Evolutionary conservation across 2,797 vertebrate genomes (phyloP).

Genomic region (Myotis vivesi): DNA sequence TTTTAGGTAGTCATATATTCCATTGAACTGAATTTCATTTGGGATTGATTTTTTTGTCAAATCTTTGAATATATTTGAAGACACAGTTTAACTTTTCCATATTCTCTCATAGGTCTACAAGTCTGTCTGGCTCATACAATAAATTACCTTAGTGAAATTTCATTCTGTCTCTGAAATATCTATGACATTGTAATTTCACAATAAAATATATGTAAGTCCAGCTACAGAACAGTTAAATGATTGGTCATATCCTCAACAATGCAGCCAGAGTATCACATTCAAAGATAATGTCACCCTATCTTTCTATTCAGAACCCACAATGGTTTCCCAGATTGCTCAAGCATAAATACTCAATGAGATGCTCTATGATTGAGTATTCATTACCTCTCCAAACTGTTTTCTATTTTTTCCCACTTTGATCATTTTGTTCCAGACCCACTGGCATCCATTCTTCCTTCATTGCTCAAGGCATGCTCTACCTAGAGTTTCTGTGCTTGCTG

Average conservation of each 20-base stretch:
- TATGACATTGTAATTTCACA: background rate
- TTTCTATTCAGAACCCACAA: background rate
- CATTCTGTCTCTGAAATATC: background rate
- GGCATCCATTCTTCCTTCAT: background rate
- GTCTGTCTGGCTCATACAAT: background rate
- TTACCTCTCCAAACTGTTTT: background rate
- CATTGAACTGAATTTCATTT: background rate
- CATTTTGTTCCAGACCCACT: background rate
- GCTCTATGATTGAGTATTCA: background rate
- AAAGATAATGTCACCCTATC: background rate
- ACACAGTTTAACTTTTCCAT: background rate
- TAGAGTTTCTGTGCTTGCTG: background rate
- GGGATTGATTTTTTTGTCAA: background rate
- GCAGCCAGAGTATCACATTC: background rate
- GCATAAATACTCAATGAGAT: background rate
- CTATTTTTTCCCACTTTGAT: background rate
- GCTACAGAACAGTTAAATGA: background rate
- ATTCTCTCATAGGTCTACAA: background rate
- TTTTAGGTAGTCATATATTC: background rate
- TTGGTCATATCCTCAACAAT: background rate
- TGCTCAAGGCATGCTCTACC: background rate
- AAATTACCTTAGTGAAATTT: background rate
- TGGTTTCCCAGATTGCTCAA: background rate
- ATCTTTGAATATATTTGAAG: background rate
- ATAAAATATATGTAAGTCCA: background rate